Base-by-base conservation (phyloP, 2,888 invertebrate species). In the Synergus umbraculus region DNA sequence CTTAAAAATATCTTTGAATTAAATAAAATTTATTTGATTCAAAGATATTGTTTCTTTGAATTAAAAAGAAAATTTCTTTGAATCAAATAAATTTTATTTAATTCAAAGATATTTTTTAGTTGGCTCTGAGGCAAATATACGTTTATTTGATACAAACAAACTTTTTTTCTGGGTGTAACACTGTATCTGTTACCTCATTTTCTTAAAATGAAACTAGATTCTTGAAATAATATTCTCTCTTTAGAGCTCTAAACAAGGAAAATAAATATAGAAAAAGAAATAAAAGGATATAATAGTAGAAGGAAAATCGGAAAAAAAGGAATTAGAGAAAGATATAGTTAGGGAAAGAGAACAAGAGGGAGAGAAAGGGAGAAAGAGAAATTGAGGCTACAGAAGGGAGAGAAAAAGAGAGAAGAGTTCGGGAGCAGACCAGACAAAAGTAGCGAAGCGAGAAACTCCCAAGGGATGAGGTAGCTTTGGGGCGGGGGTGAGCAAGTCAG, bases 111-210 rank as follows among this genome's bases (percentile, higher is more conserved):
- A 22, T 22, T 22, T 22, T 22, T 22, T 22, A 22, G 22, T 22
- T 22, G 22, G 22, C 22, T 22, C 22, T 22, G 22, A 22, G 22
- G 22, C 22, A 22, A 22, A 22, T 22, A 22, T 22, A 22, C 22
- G 22, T 22, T 22, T 22, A 22, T 22, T 22, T 22, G 22, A 0
- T 22, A 0, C 22, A 22, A 22, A 22, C 22, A 22, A 22, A 22
- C 22, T 22, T 22, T 22, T 22, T 22, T 0, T 22, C 22, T 22
- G 22, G 22, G 22, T 22, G 22, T 22, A 22, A 22, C 22, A 22
- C 22, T 22, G 29, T 29, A 29, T 29, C 29, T 29, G 29, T 29
- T 29, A 29, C 95, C 88, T 98, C 98, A 49, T 15, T 15, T 49
- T 15, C 15, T 15, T 1, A 49, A 49, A 49, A 49, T 13, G 15